Evolutionary conservation across 2,113 vertebrate genomes (phyloP).

Genomic region (Misgurnus mizolepis): DNA sequence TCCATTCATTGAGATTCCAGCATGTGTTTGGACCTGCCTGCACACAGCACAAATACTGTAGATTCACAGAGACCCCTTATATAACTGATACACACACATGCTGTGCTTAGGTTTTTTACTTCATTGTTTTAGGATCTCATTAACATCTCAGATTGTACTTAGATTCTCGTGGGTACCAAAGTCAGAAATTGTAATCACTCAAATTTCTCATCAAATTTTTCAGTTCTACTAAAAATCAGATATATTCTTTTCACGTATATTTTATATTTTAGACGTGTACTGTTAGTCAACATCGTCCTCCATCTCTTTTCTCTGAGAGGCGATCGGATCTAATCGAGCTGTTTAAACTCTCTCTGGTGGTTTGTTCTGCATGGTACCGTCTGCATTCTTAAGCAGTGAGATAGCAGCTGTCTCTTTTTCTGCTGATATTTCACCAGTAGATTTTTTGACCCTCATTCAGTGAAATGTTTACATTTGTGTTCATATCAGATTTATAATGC

Average conservation of each 20-base stretch:
- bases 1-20: conserved; percentile 10
- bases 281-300: neutral
- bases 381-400: conserved; percentile 65
- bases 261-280: too few species aligned
- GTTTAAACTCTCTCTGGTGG: neutral
- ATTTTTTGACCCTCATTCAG: neutral
- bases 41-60: neutral
- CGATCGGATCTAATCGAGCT: neutral
- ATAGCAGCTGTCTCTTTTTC: neutral
- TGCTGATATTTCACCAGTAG: too few species aligned
- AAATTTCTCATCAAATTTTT: neutral
- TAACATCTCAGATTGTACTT: too few species aligned
- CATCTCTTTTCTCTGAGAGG: neutral
- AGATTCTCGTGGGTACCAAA: too few species aligned
- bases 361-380: conserved; percentile 30
- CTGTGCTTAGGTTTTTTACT: too few species aligned
- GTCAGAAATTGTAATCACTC: too few species aligned
- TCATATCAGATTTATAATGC: too few species aligned
- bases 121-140: too few species aligned
- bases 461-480: neutral
- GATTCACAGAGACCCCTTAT: neutral
- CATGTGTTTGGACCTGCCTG: conserved; percentile 36
- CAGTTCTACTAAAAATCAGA: neutral
- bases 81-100: neutral
- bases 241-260: too few species aligned